A percentile compares a stretch with the other conserved stretches of the same genome.
Conservation (phyloP, 1,140 invertebrate genomes). For the Protaetia brevitarsis region DNA sequence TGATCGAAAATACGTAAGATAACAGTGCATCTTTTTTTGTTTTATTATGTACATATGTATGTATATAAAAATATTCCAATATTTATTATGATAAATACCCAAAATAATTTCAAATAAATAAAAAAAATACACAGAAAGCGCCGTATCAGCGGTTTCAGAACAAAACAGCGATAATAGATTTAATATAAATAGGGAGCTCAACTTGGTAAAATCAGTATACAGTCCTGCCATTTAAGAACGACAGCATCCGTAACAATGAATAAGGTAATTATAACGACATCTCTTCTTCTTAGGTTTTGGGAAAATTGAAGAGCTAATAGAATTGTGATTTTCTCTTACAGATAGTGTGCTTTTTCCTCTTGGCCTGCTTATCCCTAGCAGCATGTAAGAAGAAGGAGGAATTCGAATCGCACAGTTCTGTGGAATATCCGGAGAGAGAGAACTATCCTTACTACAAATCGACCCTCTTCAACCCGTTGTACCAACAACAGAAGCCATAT, state of each 20-base stretch:
- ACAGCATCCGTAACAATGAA: not conserved
- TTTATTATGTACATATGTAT: no score
- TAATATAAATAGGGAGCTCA: not conserved
- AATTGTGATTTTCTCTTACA: not conserved
- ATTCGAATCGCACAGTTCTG: not conserved
- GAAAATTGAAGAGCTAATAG: not conserved
- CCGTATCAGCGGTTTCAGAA: not conserved
- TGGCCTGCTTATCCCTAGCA: not conserved
- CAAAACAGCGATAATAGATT: not conserved
- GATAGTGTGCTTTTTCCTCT: not conserved
- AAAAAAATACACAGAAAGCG: not conserved
- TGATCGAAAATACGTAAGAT: no score
- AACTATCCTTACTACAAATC: not conserved
- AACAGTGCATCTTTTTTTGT: no score
- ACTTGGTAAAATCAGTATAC: not conserved
- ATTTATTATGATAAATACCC: no score
- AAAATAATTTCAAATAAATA: no score
- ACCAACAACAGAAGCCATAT: not conserved
- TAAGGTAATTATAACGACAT: slow-evolving; percentile 1
- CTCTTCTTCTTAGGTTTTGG: not conserved
- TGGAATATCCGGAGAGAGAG: not conserved
- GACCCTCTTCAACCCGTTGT: not conserved
- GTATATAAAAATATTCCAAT: no score
- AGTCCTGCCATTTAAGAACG: not conserved
- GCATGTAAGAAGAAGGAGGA: not conserved